Percentiles rank a stretch among this genome's conserved stretches.
These are phyloP conservation scores for Eustalomyia histrio DNA, from an alignment of 2,888 invertebrate genomes.

Conservation along the genomic window DNA sequence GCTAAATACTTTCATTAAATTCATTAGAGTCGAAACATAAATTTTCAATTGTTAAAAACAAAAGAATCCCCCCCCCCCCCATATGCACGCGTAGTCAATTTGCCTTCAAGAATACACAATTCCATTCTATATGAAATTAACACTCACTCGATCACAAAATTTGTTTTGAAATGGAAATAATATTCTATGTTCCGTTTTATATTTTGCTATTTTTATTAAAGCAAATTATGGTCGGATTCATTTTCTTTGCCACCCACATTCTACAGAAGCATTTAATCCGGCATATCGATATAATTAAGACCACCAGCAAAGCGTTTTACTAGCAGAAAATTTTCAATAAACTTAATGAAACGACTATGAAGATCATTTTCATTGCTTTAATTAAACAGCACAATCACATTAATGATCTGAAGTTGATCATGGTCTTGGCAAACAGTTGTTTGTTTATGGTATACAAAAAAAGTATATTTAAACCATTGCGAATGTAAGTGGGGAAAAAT, in stretches of 20 bases:
- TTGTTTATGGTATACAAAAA: background rate
- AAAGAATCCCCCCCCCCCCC: too few species aligned
- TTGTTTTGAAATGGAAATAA: background rate
- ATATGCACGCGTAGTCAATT: background rate
- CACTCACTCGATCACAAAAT: background rate
- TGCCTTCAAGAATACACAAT: conserved; percentile 7
- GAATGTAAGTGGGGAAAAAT: too few species aligned
- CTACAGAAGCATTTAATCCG: conserved; percentile 1
- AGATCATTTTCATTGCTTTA: background rate
- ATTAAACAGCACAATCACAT: background rate
- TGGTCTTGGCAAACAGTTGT: conserved; percentile 11
- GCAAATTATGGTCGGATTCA: background rate
- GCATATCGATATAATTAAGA: conserved; percentile 37
- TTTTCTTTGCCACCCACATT: conserved; percentile 27
- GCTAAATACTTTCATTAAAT: background rate
- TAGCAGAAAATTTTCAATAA: conserved; percentile 2
- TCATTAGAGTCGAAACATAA: background rate
- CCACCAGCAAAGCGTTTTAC: conserved; percentile 44
- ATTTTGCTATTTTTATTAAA: background rate
- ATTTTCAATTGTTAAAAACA: background rate
- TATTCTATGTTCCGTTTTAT: background rate
- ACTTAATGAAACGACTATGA: background rate
- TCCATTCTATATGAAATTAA: conserved; percentile 30
- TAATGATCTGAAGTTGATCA: conserved; percentile 40
- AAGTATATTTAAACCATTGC: too few species aligned